Conservation (phyloP, 2,797 vertebrate genomes). For the Chiroxiphia lanceolata region DNA sequence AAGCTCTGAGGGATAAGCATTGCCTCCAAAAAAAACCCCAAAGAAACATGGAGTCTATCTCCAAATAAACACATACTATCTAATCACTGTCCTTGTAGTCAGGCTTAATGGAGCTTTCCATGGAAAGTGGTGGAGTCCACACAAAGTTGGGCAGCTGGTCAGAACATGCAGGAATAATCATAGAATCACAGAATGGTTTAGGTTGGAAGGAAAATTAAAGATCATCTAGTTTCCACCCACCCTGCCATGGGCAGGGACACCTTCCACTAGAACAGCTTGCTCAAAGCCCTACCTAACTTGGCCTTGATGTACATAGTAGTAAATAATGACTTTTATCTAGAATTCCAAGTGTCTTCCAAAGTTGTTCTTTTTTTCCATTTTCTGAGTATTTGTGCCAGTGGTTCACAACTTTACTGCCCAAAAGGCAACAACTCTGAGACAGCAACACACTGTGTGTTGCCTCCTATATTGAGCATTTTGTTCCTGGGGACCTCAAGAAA, state of each 20-base stretch:
- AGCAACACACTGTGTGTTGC: fast-evolving
- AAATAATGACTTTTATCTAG: not conserved
- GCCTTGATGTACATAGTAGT: not conserved
- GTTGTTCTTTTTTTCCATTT: not conserved
- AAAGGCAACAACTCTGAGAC: not conserved
- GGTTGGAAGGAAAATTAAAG: not conserved
- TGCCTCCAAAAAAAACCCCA: not conserved
- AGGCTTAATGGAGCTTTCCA: not conserved
- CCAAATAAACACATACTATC: not conserved
- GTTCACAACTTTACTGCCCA: not conserved
- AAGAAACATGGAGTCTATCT: not conserved
- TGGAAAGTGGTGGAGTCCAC: not conserved
- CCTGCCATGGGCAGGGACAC: not conserved
- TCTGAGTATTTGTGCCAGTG: not conserved
- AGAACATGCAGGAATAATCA: not conserved
- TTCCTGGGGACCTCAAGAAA: not conserved
- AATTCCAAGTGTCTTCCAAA: not conserved
- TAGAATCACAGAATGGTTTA: not conserved
- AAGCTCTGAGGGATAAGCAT: not conserved
- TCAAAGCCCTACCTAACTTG: not conserved
- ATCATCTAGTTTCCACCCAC: fast-evolving
- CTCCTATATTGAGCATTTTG: not conserved
- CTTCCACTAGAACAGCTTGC: not conserved
- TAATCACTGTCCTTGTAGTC: not conserved
- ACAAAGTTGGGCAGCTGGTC: not conserved